phyloP scores from a whole-genome alignment of 2,888 invertebrate species.

The Metalampra italica region DNA sequence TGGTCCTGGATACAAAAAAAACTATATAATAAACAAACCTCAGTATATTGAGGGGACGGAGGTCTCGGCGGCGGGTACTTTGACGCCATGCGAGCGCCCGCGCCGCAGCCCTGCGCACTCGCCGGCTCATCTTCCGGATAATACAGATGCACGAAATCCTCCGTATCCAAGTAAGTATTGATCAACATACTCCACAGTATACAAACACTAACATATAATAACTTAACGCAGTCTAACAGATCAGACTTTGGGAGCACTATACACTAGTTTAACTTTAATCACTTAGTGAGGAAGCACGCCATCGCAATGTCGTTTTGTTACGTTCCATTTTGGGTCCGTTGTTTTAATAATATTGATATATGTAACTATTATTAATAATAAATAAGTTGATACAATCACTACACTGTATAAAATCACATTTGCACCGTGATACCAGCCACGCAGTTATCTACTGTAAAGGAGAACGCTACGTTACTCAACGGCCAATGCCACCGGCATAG shows the following conservation, averaged over 20 bases:
- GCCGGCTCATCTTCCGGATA: constrained; percentile 71
- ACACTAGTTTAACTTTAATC: constrained; percentile 23
- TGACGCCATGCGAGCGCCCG: constrained; percentile 68
- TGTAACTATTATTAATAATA: constrained; percentile 30
- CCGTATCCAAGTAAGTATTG: constrained; percentile 75
- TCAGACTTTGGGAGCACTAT: constrained; percentile 54
- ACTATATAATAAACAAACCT: no score
- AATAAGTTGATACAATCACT: constrained; percentile 37
- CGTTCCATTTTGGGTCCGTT: constrained; percentile 47
- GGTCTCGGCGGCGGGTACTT: constrained; percentile 60
- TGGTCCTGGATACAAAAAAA: no score
- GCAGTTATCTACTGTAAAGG: constrained; percentile 45
- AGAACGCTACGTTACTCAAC: constrained; percentile 10
- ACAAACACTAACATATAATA: constrained; percentile 57
- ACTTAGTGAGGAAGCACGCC: constrained; percentile 60
- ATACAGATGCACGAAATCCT: constrained; percentile 75
- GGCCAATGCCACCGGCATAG: background rate
- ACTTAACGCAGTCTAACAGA: constrained; percentile 58
- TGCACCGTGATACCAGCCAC: constrained; percentile 42
- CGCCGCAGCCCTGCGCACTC: constrained; percentile 64
- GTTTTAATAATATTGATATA: constrained; percentile 20
- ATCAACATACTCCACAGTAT: constrained; percentile 66
- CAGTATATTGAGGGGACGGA: constrained; percentile 57
- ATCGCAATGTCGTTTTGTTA: constrained; percentile 46
- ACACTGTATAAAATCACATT: constrained; percentile 70